Evolutionary conservation across 2,797 vertebrate genomes (phyloP), one percentile per base, ranked within the genome.

Genomic region (Lutra lutra): DNA sequence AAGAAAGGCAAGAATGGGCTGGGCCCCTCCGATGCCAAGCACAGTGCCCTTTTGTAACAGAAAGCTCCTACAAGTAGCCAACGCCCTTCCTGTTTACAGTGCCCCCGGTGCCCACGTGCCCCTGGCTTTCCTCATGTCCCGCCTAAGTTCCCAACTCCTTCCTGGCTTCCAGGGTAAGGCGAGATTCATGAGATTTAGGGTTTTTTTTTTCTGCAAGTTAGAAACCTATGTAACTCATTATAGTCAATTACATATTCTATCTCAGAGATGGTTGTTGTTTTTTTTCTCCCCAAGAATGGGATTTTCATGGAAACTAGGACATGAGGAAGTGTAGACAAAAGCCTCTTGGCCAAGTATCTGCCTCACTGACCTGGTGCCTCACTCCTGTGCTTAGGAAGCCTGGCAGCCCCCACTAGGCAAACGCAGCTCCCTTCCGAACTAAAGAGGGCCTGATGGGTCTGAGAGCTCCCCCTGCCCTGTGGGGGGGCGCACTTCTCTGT

Each of bases 41-140:
- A 0, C 89, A 93, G 80, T 60, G 80, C 77, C 96, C 92, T 96
- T 97, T 92, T 85, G 51, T 95, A 85, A n/a, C 35, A 11, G 83
- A 93, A 78, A 17, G 73, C 79, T 46, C 87, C 86, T 72, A 86
- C 93, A 73, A 85, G 92, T 62, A 96, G 96, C 96, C 97, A 97
- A 32, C 11, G 25, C 54, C 89, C 58, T 83, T 77, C 94, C 94
- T 96, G 96, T 97, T 97, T 95, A 97, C 97, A 95, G 9, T n/a
- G 54, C 58, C 90, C 85, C 85, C 82, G 2, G 4, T 32, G 43
- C 60, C 84, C 94, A 25, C 3, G 20, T n/a, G 56, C 86, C 94
- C 0, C 0, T 35, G 43, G n/a, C 32, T 18, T 77, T 38, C 86
- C 77, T 89, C n/a, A 64, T 58, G 27, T 80, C 54, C 54, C 29